Percentiles rank a stretch among this genome's conserved stretches.
Evolutionary conservation across 2,797 vertebrate species (phyloP).

Genomic region (Anomalospiza imberbis): DNA sequence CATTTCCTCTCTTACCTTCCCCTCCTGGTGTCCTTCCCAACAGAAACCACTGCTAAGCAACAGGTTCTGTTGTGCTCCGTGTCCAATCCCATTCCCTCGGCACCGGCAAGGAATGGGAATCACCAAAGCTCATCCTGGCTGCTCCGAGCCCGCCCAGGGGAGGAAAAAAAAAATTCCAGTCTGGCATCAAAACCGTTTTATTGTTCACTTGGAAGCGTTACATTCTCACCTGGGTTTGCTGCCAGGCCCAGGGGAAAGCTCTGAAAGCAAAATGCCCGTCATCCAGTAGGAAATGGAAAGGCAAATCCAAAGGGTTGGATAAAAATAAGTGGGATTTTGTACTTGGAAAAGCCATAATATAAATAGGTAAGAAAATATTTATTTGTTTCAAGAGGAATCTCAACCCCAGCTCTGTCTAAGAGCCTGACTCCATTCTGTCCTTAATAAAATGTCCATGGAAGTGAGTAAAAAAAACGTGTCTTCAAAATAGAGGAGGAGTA

Average conservation of each 20-base stretch:
- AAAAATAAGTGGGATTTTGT: neutral
- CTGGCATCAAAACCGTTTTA: neutral
- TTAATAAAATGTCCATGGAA: neutral
- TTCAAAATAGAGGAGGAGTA: neutral
- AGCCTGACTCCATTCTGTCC: neutral
- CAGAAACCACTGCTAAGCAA: conserved; percentile 38
- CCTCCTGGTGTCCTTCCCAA: neutral
- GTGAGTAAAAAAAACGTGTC: neutral
- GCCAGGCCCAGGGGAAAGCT: neutral
- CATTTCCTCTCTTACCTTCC: neutral
- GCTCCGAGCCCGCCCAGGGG: fast-evolving
- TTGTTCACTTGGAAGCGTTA: neutral
- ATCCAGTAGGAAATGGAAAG: neutral
- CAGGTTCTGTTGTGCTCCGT: neutral
- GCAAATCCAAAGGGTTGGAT: neutral
- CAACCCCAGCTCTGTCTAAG: conserved; percentile 35
- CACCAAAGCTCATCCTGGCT: neutral
- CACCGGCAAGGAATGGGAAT: neutral
- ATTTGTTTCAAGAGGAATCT: conserved; percentile 29
- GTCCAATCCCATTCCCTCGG: neutral
- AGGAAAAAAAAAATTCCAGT: neutral
- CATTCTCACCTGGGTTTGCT: neutral
- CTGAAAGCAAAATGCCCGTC: neutral
- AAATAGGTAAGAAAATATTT: conserved; percentile 59
- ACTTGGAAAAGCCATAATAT: neutral